These are phyloP conservation scores for Mylabris phalerata DNA, from an alignment of 1,140 invertebrate genomes.

Conservation along the genomic window DNA sequence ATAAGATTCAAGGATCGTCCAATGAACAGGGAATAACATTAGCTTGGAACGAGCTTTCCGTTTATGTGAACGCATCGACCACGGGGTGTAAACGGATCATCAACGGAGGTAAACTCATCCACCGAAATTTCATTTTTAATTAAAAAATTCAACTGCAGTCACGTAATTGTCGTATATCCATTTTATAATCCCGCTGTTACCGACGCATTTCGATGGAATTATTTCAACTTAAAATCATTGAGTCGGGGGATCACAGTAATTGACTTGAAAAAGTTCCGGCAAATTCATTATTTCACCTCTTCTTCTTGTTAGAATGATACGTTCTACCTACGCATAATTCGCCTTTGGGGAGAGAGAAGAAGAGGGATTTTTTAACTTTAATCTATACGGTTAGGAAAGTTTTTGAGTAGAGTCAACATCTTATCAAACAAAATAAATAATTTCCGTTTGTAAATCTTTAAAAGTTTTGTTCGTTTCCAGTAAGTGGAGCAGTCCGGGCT, in stretches of 20 bases:
- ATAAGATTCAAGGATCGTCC: constrained; percentile 46
- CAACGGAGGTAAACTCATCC: constrained; percentile 54
- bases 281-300: too few relatives aligned
- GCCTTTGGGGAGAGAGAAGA: not conserved
- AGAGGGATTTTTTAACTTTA: constrained; percentile 21
- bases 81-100: constrained; percentile 57
- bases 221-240: too few relatives aligned
- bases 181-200: too few relatives aligned
- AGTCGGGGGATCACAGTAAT: too few relatives aligned
- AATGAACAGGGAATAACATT: constrained; percentile 55
- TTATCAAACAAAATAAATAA: not conserved
- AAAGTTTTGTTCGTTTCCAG: constrained; percentile 38
- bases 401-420: not conserved
- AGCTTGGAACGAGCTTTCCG: constrained; percentile 67
- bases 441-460: not conserved
- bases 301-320: too few relatives aligned
- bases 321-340: too few relatives aligned
- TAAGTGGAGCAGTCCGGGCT: constrained; percentile 67
- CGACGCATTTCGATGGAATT: too few relatives aligned
- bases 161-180: too few relatives aligned
- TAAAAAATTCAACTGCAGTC: too few relatives aligned
- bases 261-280: too few relatives aligned
- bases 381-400: not conserved
- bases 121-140: constrained; percentile 5
- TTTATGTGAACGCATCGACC: constrained; percentile 54